Evolutionary conservation across 1,140 invertebrate species (phyloP).

Genomic region (Proctacanthus coquilletti): DNA sequence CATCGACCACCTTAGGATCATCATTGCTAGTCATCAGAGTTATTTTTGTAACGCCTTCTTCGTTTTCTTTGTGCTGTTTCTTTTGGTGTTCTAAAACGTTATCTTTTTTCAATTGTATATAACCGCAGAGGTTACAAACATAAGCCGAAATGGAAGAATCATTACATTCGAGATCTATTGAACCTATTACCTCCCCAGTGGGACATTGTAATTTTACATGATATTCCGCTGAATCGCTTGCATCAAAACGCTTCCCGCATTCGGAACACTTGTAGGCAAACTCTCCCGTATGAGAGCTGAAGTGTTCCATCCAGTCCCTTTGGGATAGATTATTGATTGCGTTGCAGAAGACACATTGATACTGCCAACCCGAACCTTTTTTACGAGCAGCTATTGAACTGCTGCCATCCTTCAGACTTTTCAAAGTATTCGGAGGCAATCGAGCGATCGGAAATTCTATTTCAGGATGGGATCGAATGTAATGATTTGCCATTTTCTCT

Average conservation of each 20-base stretch:
- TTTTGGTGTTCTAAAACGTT: constrained; percentile 36
- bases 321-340: too few species aligned
- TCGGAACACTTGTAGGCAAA: constrained; percentile 37
- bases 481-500: constrained; percentile 38
- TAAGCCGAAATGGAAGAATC: constrained; percentile 31
- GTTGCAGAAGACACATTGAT: too few species aligned
- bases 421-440: constrained; percentile 19
- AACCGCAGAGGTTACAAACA: constrained; percentile 44
- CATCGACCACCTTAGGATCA: not conserved
- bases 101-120: constrained; percentile 34
- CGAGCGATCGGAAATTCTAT: constrained; percentile 39
- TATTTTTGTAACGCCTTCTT: not conserved
- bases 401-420: constrained; percentile 14
- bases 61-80: constrained; percentile 29
- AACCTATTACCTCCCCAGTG: too few species aligned
- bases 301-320: constrained; percentile 36
- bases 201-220: too few species aligned
- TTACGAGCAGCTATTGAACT: too few species aligned
- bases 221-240: too few species aligned
- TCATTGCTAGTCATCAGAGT: constrained; percentile 6
- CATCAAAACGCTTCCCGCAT: constrained; percentile 31
- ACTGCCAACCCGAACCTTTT: too few species aligned
- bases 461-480: constrained; percentile 34
- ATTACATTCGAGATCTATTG: too few species aligned
- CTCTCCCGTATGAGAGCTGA: constrained; percentile 47